These are phyloP conservation scores for Brachylomia viminalis DNA, from an alignment of 2,888 invertebrate genomes.

Conservation along the genomic window DNA sequence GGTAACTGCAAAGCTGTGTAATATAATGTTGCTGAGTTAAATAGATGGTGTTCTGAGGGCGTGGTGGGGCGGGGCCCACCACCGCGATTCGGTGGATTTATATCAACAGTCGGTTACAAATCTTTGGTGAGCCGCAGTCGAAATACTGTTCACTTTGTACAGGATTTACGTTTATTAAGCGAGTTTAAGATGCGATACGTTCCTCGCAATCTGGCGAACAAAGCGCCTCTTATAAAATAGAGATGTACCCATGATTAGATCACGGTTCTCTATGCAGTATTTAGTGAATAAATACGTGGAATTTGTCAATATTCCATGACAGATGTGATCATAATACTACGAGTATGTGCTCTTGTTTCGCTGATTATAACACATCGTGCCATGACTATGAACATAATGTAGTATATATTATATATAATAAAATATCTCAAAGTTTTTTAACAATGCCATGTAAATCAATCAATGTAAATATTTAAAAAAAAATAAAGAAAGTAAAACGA, in stretches of 20 bases:
- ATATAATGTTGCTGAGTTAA: constrained; percentile 62
- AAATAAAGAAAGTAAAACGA: constrained; percentile 4
- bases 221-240: constrained; percentile 33
- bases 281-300: neutral
- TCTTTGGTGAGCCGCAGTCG: constrained; percentile 85
- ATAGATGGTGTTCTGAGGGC: constrained; percentile 63
- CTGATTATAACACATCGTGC: neutral
- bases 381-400: neutral
- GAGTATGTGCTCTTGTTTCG: neutral
- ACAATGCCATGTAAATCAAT: too few relatives aligned
- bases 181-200: constrained; percentile 73
- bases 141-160: constrained; percentile 83
- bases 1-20: constrained; percentile 64
- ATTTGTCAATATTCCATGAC: too few relatives aligned
- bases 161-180: constrained; percentile 85
- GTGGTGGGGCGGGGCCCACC: constrained; percentile 66
- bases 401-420: too few relatives aligned
- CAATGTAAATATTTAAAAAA: too few relatives aligned
- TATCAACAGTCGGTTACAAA: constrained; percentile 80
- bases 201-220: constrained; percentile 59
- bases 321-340: neutral
- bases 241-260: constrained; percentile 34
- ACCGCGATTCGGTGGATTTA: constrained; percentile 75
- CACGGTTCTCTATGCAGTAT: neutral
- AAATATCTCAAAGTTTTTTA: constrained; percentile 6